Base-by-base conservation (phyloP, 30 jellyfish, hydroid and myxozoan species). In the Chironex yamaguchii region DNA sequence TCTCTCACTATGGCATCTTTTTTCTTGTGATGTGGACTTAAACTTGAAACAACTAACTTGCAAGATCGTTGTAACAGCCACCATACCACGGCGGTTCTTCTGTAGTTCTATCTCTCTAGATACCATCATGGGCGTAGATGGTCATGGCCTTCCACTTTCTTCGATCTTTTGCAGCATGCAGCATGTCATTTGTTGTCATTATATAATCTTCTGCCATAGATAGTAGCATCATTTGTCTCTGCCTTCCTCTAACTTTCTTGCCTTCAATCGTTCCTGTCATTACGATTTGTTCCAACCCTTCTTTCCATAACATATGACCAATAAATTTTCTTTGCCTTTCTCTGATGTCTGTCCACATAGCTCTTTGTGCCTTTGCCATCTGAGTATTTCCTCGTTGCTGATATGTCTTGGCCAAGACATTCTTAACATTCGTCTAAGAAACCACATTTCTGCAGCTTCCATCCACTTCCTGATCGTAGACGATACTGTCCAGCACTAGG, bases 321-420 rank as follows among this genome's bases (percentile, higher is more conserved):
- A 0, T n/a, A 3, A 67, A 0, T 4, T 28, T 28, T 0, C 29
- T 25, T n/a, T n/a, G n/a, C 14, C 29, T 67, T 67, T 67, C 58
- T 67, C 74, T 67, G 23, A 67, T 67, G 80, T 67, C 63, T 67
- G 80, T 67, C 80, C 80, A 67, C 29, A n/a, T n/a, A n/a, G n/a
- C 29, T 67, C 80, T 67, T 67, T 67, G 12, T 67, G 66, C 29
- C 73, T 0, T n/a, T 1, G 80, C 0, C 29, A 67, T 67, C 80
- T 67, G 80, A 30, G 80, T 67, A 67, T 58, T 67, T 67, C 80
- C 0, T 67, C 80, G 22, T 67, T 67, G 80, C 74, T 67, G 80
- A 25, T 58, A 67, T 67, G 80, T 58, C 22, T n/a, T n/a, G n/a
- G n/a, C n/a, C n/a, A n/a, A n/a, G n/a, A 26, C 73, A 58, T 58